A percentile compares a stretch with the other conserved stretches of the same genome.
phyloP scores from a whole-genome alignment of 2,797 vertebrate species.

The Ptychadena robeensis region DNA sequence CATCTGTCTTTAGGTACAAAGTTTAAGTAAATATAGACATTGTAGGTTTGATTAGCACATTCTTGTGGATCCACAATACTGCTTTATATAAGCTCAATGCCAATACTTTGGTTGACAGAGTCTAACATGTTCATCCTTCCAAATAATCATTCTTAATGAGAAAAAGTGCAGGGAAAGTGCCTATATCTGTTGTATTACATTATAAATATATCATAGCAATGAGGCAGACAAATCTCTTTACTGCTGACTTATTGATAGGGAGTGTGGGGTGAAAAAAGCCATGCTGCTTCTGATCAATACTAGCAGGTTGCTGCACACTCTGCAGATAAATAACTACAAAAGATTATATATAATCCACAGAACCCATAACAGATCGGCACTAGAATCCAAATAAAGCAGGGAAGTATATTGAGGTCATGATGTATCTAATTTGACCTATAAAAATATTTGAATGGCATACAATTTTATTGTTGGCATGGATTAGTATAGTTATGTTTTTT shows the following conservation, averaged over 20 bases:
- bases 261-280: constrained; percentile 30
- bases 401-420: neutral
- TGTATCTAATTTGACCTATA: neutral
- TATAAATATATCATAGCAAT: constrained; percentile 50
- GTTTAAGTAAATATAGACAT: too few relatives aligned
- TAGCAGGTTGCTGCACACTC: constrained; percentile 5
- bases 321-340: constrained; percentile 23
- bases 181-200: constrained; percentile 4
- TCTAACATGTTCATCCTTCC: neutral
- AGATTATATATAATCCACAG: constrained; percentile 33
- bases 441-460: neutral
- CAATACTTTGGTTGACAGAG: neutral
- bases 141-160: neutral
- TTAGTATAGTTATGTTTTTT: neutral
- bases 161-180: neutral
- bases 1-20: too few relatives aligned
- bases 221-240: constrained; percentile 46
- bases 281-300: constrained; percentile 44
- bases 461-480: neutral
- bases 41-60: too few relatives aligned
- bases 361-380: neutral
- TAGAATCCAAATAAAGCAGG: neutral
- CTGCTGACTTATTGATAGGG: constrained; percentile 41
- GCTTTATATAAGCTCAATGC: neutral
- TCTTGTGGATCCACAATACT: too few relatives aligned